Evolutionary conservation across 2,113 vertebrate genomes (phyloP), one percentile per base, ranked within the genome.

Genomic region (Neogale vison): DNA sequence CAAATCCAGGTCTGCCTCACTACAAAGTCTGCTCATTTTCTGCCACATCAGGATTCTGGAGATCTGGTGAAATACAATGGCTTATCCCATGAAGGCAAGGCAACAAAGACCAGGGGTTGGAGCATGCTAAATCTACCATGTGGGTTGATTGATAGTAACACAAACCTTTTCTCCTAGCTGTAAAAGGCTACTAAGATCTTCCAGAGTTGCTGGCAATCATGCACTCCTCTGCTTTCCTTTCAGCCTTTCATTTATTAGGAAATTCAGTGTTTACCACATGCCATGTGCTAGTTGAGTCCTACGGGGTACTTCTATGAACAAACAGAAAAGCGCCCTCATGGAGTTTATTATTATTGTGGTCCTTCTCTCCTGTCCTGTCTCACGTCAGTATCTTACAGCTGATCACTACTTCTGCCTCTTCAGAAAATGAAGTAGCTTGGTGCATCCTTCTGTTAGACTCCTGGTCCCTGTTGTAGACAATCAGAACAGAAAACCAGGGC

Each of bases 401-500:
- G 57, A 86, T 74, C 15, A 86, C 23, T 7, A 59, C 3, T 79
- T 47, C 18, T 17, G 55, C 47, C 31, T 63, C 9, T 36, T 21
- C 45, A 86, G 61, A 92, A 95, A 93, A 94, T 85, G 20, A 95
- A 94, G 29, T 42, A 15, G 8, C 36, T 26, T 65, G 14, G 79
- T 86, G 69, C 26, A 79, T 82, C 63, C 24, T 94, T 90, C 63
- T 88, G 36, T 39, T 95, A 93, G 45, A 85, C 85, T 67, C 31
- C 42, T 86, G n/a, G 79, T 79, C 29, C 17, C 36, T 87, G 12
- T 36, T 93, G 34, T n/a, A 81, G 65, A 85, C 39, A 81, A 88
- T 71, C 69, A 91, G 57, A 84, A 94, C 9, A 96, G 87, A 96
- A 93, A 96, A 93, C 79, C 42, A 94, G 59, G 82, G 24, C 71